Evolutionary conservation across 2,888 invertebrate genomes (phyloP).

Genomic region (Amblyjoppa proteus): DNA sequence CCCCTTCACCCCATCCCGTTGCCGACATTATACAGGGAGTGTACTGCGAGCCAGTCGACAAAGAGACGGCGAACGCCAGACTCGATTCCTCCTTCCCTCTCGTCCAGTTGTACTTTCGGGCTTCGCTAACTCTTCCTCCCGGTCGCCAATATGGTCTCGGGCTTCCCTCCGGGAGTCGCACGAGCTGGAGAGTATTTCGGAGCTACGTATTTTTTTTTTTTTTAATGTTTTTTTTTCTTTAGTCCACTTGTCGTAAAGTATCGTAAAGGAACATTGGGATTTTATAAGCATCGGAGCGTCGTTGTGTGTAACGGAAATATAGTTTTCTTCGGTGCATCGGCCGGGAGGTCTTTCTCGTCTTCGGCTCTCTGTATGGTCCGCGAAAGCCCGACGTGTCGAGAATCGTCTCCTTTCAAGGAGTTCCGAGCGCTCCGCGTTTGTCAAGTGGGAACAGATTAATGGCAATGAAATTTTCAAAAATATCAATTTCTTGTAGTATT

Average conservation of each 20-base stretch:
- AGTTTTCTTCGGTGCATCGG: background rate
- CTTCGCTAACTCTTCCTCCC: background rate
- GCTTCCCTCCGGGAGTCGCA: conserved; percentile 7
- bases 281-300: conserved; percentile 20
- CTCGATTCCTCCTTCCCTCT: conserved; percentile 20
- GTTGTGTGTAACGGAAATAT: conserved; percentile 28
- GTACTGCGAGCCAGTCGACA: conserved; percentile 32
- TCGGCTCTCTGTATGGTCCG: background rate
- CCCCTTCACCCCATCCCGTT: background rate
- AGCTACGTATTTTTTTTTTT: conserved; percentile 8
- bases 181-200: conserved; percentile 29
- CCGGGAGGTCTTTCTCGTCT: conserved; percentile 23
- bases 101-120: background rate
- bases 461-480: no score
- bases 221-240: background rate
- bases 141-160: conserved; percentile 36
- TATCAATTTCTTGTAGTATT: no score
- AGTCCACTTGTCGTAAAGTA: conserved; percentile 34
- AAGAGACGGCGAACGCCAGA: conserved; percentile 25
- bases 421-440: no score
- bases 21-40: background rate
- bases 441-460: no score
- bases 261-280: conserved; percentile 9
- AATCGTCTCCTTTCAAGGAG: no score
- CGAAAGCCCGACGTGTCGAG: no score